Base-by-base conservation (phyloP, 2,113 vertebrate species). In the Phainopepla nitens region DNA sequence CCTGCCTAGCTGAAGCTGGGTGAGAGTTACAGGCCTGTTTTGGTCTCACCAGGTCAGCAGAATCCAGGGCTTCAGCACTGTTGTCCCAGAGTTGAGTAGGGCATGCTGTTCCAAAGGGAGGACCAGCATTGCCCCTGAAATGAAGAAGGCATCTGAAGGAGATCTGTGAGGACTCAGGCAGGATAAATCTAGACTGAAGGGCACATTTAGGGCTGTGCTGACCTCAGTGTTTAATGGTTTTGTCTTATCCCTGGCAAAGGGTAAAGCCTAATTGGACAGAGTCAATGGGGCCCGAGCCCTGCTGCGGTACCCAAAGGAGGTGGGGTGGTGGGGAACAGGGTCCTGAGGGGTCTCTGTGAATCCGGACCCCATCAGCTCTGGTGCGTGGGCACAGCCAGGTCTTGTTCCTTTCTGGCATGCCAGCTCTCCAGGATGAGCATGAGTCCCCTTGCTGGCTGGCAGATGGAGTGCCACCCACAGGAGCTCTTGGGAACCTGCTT, bases 341-440 rank as follows among this genome's bases (percentile, higher is more conserved):
- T 6, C 7, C 27, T 72, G 49, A n/a, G 13, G 17, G 7, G 13
- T 75, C 4, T 73, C 31, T 64, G 41, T 64, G 36, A 53, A 66
- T 21, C 25, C 28, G 64, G 14, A 82, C 41, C 22, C 57, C 47
- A 24, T n/a, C 2, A 6, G 2, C 35, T 92, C 57, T 71, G 57
- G 5, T 61, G 41, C 14, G 41, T 83, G 80, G 21, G 22, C 29
- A 64, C 0, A 0, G n/a, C 20, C 31, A 45, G 18, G 23, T 58
- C 72, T 81, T 35, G 20, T 6, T 72, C 15, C 11, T 86, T 70
- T 50, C 35, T 76, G n/a, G 4, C 16, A 5, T 3, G 5, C 9
- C 51, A 75, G n/a, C 21, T 82, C 70, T 84, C 79, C 61, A 39
- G 76, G 50, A 62, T 0, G 5, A 45, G 7, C 14, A 4, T 3